A percentile compares a stretch with the other conserved stretches of the same genome.
These are phyloP conservation scores for Eupithecia insigniata DNA, from an alignment of 2,888 invertebrate species.

Conservation along the genomic window DNA sequence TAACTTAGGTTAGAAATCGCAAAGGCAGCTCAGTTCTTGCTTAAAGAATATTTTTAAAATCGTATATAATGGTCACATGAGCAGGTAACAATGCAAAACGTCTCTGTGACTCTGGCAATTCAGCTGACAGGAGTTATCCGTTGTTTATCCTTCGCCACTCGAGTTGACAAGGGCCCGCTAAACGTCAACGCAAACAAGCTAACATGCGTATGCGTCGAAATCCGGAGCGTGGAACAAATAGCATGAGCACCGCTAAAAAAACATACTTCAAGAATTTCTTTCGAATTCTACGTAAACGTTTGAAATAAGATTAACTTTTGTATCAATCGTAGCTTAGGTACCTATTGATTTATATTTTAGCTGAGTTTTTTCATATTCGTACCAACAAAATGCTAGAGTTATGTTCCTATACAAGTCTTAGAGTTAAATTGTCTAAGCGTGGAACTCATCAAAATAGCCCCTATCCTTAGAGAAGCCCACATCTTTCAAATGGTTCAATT, in stretches of 20 bases:
- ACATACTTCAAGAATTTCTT: background rate
- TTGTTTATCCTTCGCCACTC: constrained; percentile 67
- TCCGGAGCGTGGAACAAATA: constrained; percentile 45
- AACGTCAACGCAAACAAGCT: constrained; percentile 67
- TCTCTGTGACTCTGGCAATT: constrained; percentile 56
- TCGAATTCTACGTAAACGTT: background rate
- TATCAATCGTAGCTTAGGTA: background rate
- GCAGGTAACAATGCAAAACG: constrained; percentile 68
- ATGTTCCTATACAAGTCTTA: background rate
- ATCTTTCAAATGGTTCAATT: constrained; percentile 46
- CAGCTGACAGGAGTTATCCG: constrained; percentile 65
- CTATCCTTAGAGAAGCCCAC: constrained; percentile 2
- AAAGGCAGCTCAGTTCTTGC: background rate
- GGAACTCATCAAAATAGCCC: background rate
- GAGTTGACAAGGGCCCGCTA: constrained; percentile 75
- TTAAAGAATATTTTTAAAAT: background rate
- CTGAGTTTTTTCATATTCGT: background rate
- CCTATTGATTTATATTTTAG: background rate
- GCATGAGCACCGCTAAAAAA: constrained; percentile 6
- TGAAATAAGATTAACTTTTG: background rate
- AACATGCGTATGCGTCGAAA: constrained; percentile 50
- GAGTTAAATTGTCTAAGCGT: background rate
- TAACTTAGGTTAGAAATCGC: background rate
- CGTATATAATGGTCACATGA: constrained; percentile 48
- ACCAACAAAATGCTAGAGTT: background rate